Evolutionary conservation across 2,797 vertebrate species (phyloP).

Genomic region (Cyclura pinguis): DNA sequence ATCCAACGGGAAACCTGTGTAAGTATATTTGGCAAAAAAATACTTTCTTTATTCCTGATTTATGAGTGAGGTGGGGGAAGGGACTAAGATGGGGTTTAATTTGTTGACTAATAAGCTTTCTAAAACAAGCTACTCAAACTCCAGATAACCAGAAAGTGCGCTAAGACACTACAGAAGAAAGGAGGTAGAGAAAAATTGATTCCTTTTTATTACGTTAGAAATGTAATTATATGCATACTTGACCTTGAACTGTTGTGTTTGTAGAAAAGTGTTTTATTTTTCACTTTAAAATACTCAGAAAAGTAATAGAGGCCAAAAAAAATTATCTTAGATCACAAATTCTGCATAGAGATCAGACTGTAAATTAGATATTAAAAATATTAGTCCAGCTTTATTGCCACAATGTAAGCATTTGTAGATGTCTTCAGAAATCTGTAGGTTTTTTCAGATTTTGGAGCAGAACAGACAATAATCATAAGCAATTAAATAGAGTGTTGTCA

Average conservation of each 20-base stretch:
- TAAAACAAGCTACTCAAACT: conserved; percentile 3
- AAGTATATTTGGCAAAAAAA: conserved; percentile 77
- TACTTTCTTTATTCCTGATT: conserved; percentile 70
- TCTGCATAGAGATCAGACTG: neutral
- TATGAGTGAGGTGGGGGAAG: neutral
- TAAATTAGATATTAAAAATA: neutral
- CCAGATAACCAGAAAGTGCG: conserved; percentile 14
- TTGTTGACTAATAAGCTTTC: conserved; percentile 48
- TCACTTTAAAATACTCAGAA: neutral
- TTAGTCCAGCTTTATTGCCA: neutral
- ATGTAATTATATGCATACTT: neutral
- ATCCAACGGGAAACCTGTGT: conserved; percentile 86
- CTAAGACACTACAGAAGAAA: neutral
- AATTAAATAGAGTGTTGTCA: neutral
- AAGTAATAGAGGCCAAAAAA: neutral
- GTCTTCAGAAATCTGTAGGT: neutral
- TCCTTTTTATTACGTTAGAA: neutral
- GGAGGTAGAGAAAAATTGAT: neutral
- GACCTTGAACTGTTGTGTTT: neutral
- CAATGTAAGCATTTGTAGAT: neutral
- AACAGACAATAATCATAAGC: neutral
- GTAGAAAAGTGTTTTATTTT: neutral
- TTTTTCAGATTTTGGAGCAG: no score
- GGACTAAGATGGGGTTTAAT: conserved; percentile 67
- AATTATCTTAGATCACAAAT: neutral